These are phyloP conservation scores for Mormyrus proboscirostris DNA, from an alignment of 2,797 vertebrate genomes.

Conservation along the genomic window DNA sequence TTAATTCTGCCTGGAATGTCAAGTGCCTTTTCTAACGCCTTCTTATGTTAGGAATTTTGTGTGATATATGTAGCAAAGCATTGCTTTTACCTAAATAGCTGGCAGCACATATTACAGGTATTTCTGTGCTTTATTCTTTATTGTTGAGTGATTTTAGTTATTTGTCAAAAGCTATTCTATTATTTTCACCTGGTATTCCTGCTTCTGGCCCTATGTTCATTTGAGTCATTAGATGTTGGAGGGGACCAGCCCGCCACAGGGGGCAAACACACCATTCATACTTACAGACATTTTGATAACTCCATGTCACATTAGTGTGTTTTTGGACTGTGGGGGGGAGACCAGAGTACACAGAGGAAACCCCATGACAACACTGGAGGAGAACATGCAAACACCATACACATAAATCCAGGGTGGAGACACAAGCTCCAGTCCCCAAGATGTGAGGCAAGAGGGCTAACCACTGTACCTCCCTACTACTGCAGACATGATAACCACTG, in stretches of 20 bases:
- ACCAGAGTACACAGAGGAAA: not conserved
- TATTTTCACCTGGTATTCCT: not conserved
- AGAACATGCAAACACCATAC: not conserved
- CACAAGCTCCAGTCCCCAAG: not conserved
- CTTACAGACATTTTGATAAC: not conserved
- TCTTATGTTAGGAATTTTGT: not conserved
- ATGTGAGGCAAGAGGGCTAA: not conserved
- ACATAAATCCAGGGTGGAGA: not conserved
- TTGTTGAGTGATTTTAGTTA: not conserved
- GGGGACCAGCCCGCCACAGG: not conserved
- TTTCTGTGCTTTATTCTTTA: not conserved
- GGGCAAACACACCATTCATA: not conserved
- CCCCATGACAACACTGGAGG: not conserved
- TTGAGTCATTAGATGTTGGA: not conserved
- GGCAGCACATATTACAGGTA: not conserved
- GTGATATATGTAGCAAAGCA: slow-evolving; percentile 18
- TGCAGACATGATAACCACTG: not conserved
- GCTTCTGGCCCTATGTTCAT: not conserved
- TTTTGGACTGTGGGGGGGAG: not conserved
- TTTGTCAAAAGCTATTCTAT: not conserved
- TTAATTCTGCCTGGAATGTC: slow-evolving; percentile 11
- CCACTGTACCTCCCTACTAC: not conserved
- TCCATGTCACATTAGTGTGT: not conserved
- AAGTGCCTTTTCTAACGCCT: slow-evolving; percentile 3
- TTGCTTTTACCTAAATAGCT: slow-evolving; percentile 34